Conservation (phyloP, 2,888 invertebrate genomes). For the Cyclophora punctaria region DNA sequence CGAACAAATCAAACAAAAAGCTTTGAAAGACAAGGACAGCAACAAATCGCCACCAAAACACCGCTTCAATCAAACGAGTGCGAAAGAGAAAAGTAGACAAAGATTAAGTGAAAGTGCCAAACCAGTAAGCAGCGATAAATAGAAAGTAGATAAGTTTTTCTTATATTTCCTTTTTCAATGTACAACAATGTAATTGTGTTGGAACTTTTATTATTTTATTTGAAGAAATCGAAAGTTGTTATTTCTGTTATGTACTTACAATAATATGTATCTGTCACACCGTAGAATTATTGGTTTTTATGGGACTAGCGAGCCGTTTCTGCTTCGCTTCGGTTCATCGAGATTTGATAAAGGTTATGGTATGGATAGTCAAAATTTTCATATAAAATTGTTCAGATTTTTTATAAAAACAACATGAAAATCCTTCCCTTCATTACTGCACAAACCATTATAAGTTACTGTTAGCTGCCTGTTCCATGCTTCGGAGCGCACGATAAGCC, state of each 20-base stretch:
- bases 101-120: constrained; percentile 34
- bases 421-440: too few relatives aligned
- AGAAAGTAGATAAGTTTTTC: constrained; percentile 32
- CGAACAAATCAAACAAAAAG: constrained; percentile 1
- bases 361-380: too few relatives aligned
- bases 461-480: too few relatives aligned
- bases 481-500: too few relatives aligned
- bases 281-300: too few relatives aligned
- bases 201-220: constrained; percentile 28
- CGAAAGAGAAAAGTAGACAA: constrained; percentile 16
- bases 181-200: constrained; percentile 28
- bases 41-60: background rate
- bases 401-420: too few relatives aligned
- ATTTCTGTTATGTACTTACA: constrained; percentile 15
- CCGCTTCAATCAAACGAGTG: background rate
- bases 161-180: constrained; percentile 26
- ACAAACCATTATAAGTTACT: too few relatives aligned
- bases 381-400: too few relatives aligned
- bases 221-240: constrained; percentile 48
- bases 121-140: constrained; percentile 18
- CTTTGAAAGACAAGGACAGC: too few relatives aligned
- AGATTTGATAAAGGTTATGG: too few relatives aligned
- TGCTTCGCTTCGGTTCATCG: too few relatives aligned
- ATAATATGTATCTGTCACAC: constrained; percentile 6
- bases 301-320: too few relatives aligned